These are phyloP conservation scores for Tetragonula carbonaria DNA, from an alignment of 2,888 invertebrate genomes.

Conservation along the genomic window DNA sequence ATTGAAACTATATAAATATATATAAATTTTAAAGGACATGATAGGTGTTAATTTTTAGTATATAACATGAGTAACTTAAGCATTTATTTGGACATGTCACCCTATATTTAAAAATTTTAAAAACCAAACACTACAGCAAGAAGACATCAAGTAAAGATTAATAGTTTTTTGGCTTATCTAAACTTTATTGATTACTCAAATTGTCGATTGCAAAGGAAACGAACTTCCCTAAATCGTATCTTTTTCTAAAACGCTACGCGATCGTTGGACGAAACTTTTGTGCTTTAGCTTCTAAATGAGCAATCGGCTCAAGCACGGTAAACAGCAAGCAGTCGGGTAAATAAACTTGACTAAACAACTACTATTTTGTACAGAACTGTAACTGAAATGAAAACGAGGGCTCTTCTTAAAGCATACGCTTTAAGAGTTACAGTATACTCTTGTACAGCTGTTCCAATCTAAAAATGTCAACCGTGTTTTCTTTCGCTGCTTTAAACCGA, in stretches of 20 bases:
- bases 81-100: too few relatives aligned
- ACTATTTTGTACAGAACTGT: background rate
- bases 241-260: background rate
- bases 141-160: too few relatives aligned
- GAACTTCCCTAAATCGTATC: background rate
- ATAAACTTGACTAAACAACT: conserved; percentile 6
- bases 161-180: too few relatives aligned
- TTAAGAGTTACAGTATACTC: background rate
- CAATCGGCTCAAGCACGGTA: background rate
- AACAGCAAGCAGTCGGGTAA: background rate
- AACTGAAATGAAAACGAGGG: conserved; percentile 3
- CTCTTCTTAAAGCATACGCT: background rate
- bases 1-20: too few relatives aligned
- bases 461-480: background rate
- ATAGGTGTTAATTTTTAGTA: too few relatives aligned
- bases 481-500: background rate
- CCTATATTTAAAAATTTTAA: too few relatives aligned
- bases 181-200: too few relatives aligned
- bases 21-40: too few relatives aligned
- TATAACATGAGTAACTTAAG: too few relatives aligned
- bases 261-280: background rate
- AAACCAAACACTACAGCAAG: too few relatives aligned
- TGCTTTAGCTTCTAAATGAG: background rate
- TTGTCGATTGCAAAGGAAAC: too few relatives aligned
- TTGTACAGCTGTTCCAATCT: conserved; percentile 9